Base-by-base conservation (phyloP, 1,140 invertebrate genomes). In the Drosophila virilis region DNA sequence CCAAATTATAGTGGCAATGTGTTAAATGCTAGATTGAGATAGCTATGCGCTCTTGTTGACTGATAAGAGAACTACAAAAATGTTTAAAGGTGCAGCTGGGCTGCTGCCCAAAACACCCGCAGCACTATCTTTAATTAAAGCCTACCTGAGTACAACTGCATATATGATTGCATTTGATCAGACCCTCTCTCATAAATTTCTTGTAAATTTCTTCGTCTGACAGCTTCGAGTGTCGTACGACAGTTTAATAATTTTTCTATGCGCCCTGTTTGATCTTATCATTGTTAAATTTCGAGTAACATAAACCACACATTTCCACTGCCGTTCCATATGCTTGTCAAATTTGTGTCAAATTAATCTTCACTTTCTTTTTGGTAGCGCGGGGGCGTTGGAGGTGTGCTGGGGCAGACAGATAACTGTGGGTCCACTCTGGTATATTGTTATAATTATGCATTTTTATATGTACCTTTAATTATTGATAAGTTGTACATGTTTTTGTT, bases 281-380 rank as follows among this genome's bases (percentile, higher is more conserved):
- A 15, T 6, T 37, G 17, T 32, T 65, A 38, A 61, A 55, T 57
- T 55, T 55, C 15, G 10, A 13, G 38, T n/a, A 57, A 57, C 13
- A 32, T 57, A 43, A 54, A 15, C 37, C 10, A 13, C 32, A 72
- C 43, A 28, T 45, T 38, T 38, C 59, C 48, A 51, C 28, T 52
- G 13, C 38, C n/a, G 40, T 32, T 67, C 68, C 66, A 59, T 67
- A 77, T 74, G 75, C 78, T 75, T 80, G 78, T 80, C 78, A 75
- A 74, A 78, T 80, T 80, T 80, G 75, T 78, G 78, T 80, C 78
- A 80, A 74, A 80, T 80, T 80, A 80, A 80, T 66, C 75, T 65
- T 37, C 46, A 60, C 32, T 61, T 60, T 35, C 33, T 51, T 58
- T 45, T 33, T 33, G 22, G 22, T 5, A 28, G 22, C 22, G 22